A percentile compares a stretch with the other conserved stretches of the same genome.
Conservation (phyloP, 2,888 invertebrate species). For the Sinohyriopsis cumingii region DNA sequence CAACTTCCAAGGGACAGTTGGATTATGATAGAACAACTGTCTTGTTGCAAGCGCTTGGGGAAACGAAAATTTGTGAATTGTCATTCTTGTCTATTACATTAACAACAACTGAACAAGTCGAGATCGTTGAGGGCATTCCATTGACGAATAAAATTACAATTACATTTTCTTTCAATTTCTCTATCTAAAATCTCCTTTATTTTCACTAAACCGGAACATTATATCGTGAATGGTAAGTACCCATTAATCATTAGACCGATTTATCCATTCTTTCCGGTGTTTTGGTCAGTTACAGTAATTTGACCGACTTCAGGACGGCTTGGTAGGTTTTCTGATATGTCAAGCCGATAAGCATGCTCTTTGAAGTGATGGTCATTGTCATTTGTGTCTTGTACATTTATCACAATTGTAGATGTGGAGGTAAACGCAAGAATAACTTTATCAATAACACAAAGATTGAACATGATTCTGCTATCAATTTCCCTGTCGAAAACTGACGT, state of each 20-base stretch:
- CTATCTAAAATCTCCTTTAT: conserved; percentile 45
- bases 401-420: conserved; percentile 39
- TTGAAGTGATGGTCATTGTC: conserved; percentile 43
- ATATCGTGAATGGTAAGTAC: conserved; percentile 42
- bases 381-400: conserved; percentile 39
- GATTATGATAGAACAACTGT: conserved; percentile 35
- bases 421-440: conserved; percentile 41
- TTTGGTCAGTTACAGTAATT: conserved; percentile 35
- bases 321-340: conserved; percentile 35
- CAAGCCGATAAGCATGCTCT: conserved; percentile 27
- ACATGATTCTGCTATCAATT: conserved; percentile 34
- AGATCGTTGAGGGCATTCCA: conserved; percentile 42
- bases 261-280: conserved; percentile 47
- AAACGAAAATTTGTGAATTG: conserved; percentile 52
- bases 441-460: conserved; percentile 52
- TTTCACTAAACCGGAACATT: conserved; percentile 39
- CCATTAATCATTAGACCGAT: conserved; percentile 26
- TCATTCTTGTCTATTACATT: conserved; percentile 51
- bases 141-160: conserved; percentile 47
- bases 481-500: conserved; percentile 54
- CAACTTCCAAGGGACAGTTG: too few species aligned
- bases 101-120: conserved; percentile 43
- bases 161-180: conserved; percentile 46
- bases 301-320: conserved; percentile 23
- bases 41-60: conserved; percentile 51